These are phyloP conservation scores for Chlorocebus sabaeus DNA, from an alignment of 2,113 vertebrate species.

Conservation along the genomic window DNA sequence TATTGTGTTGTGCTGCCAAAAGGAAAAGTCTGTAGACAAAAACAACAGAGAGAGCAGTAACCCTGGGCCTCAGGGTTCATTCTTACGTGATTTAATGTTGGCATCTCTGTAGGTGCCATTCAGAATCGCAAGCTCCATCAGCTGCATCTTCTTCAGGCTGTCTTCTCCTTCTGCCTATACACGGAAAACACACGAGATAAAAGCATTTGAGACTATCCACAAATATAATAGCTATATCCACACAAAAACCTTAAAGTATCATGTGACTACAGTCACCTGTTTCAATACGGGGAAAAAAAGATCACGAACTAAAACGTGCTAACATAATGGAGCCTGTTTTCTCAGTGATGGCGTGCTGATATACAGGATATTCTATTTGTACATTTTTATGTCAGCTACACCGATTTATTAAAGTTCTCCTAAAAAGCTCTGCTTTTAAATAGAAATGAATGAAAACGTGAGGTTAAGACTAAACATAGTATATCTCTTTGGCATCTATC, in stretches of 20 bases:
- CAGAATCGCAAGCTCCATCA: slow-evolving; percentile 99
- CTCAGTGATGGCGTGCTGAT: background rate
- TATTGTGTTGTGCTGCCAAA: background rate
- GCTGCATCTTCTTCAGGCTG: slow-evolving; percentile 99
- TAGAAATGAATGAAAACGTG: background rate
- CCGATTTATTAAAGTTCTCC: background rate
- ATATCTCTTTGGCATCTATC: background rate
- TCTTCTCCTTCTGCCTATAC: slow-evolving; percentile 96
- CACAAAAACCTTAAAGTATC: background rate
- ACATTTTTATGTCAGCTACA: background rate
- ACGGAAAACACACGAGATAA: slow-evolving; percentile 11
- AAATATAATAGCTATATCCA: background rate
- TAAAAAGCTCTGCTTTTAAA: background rate
- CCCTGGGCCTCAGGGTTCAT: slow-evolving; percentile 50
- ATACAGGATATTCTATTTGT: background rate
- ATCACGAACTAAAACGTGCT: background rate
- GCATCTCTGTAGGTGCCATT: slow-evolving; percentile 99
- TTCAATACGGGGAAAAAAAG: background rate
- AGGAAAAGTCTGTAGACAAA: background rate
- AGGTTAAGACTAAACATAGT: background rate
- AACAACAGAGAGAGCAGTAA: background rate
- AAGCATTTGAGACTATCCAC: background rate
- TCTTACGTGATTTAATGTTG: slow-evolving; percentile 99
- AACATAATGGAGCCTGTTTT: background rate
- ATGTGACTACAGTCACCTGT: accelerated